These are phyloP conservation scores for Anaspis maculata DNA, from an alignment of 2,888 invertebrate species.

Conservation along the genomic window DNA sequence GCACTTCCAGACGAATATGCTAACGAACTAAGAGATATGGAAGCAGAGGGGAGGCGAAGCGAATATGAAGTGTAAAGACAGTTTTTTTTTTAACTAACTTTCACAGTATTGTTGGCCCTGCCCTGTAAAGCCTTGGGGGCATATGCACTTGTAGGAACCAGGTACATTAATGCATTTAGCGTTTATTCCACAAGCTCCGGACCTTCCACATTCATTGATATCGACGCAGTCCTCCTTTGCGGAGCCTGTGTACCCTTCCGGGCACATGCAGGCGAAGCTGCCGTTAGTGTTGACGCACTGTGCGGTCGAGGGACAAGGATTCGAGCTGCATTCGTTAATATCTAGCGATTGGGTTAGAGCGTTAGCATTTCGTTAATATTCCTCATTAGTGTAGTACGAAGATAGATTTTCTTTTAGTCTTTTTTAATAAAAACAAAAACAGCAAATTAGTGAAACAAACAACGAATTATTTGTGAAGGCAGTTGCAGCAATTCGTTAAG, in stretches of 20 bases:
- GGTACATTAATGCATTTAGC: slow-evolving; percentile 74
- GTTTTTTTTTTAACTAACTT: slow-evolving; percentile 51
- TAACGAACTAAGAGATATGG: too few species aligned
- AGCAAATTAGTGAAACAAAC: too few species aligned
- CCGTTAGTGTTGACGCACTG: slow-evolving; percentile 69
- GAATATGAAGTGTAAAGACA: slow-evolving; percentile 1
- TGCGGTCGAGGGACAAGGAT: slow-evolving; percentile 62
- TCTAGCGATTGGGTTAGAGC: slow-evolving; percentile 48
- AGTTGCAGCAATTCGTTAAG: too few species aligned
- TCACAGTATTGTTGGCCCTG: slow-evolving; percentile 67
- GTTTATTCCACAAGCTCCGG: slow-evolving; percentile 63
- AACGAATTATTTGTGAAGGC: too few species aligned
- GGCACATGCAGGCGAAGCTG: slow-evolving; percentile 67
- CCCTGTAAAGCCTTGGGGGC: slow-evolving; percentile 67
- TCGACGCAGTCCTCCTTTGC: slow-evolving; percentile 56
- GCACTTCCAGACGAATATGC: too few species aligned
- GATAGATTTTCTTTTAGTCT: slow-evolving; percentile 15
- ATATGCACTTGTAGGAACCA: slow-evolving; percentile 71
- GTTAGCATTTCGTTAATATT: slow-evolving; percentile 1
- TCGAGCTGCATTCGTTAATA: slow-evolving; percentile 63
- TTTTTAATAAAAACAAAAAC: too few species aligned
- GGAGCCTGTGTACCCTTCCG: slow-evolving; percentile 58
- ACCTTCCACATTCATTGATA: slow-evolving; percentile 63
- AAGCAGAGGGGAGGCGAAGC: slow-evolving; percentile 9
- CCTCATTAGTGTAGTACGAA: slow-evolving; percentile 12